Evolutionary conservation across 2,113 vertebrate species (phyloP).

Genomic region (Kryptolebias marmoratus): DNA sequence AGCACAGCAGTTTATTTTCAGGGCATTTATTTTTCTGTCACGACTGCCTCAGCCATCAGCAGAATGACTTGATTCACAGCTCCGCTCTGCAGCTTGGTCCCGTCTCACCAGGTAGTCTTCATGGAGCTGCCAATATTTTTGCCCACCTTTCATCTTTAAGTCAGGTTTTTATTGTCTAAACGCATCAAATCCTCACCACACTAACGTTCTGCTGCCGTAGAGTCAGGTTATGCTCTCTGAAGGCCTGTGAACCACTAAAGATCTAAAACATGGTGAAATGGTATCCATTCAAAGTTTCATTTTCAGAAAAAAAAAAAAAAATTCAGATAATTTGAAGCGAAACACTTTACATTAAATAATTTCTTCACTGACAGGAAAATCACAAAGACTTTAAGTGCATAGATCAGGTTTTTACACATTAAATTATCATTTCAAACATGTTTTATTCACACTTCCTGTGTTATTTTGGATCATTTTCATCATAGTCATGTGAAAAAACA

Average conservation of each 20-base stretch:
- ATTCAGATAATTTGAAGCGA: too few species aligned
- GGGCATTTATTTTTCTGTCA: constrained; percentile 13
- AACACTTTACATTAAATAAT: too few species aligned
- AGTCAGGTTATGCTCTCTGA: constrained; percentile 24
- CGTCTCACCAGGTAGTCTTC: constrained; percentile 46
- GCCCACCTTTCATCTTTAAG: constrained; percentile 1
- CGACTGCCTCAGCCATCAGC: not conserved
- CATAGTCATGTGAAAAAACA: too few species aligned
- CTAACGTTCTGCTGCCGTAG: constrained; percentile 7
- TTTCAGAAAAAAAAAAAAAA: too few species aligned
- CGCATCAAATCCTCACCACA: constrained; percentile 60
- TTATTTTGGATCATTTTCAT: too few species aligned
- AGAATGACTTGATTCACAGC: constrained; percentile 43
- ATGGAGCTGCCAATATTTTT: constrained; percentile 37
- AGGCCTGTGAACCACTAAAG: not conserved
- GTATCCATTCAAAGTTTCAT: not conserved
- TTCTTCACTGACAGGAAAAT: too few species aligned
- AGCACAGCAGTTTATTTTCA: not conserved
- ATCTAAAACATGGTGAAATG: not conserved
- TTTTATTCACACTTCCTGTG: too few species aligned
- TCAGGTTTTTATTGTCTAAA: constrained; percentile 47
- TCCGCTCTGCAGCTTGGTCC: constrained; percentile 10
- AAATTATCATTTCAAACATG: too few species aligned
- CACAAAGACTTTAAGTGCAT: too few species aligned
- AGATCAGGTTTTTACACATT: too few species aligned